Evolutionary conservation across 1,140 invertebrate genomes (phyloP), one percentile per base, ranked within the genome.

Genomic region (Grapholita molesta): DNA sequence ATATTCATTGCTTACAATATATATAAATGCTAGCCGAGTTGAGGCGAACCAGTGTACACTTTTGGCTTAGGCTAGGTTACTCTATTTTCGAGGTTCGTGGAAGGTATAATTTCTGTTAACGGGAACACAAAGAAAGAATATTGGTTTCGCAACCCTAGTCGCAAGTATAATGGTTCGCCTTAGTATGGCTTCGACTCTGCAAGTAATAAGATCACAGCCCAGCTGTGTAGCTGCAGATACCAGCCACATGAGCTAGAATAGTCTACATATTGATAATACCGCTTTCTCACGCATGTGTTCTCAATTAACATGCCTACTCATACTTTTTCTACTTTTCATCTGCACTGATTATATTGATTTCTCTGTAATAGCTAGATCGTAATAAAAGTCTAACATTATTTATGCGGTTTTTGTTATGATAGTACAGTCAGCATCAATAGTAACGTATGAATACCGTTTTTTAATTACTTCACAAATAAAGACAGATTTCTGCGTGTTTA

Each of bases 211-310:
- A 48, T 21, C 42, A 18, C 38, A 48, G n/a, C n/a, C 38, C 38
- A 48, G 42, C 42, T 48, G 42, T 48, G 42, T 48, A 21, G 21
- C 42, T 21, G 42, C n/a, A n/a, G n/a, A n/a, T 21, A 12, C 38
- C 1, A 48, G 15, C 42, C 42, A 48, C 21, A 18, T 48, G 42
- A 48, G 42, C 55, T 61, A 61, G 55, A 61, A 28, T 61, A 61
- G 55, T 61, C 55, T 25, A 28, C 55, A 61, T 61, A 61, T 28
- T 61, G 55, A 61, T 61, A 61, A 61, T 61, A 61, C 55, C 55
- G 55, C 55, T 61, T 61, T 61, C 55, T 61, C 55, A 61, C 55
- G 55, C 24, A 61, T 61, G 55, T 61, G 55, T 15, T 61, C 55
- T 32, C 55, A 61, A 61, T 61, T 61, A 61, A 61, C 55, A 61